A percentile compares a stretch with the other conserved stretches of the same genome.
These are phyloP conservation scores for Aepyceros melampus DNA, from an alignment of 2,113 vertebrate genomes.

Conservation along the genomic window DNA sequence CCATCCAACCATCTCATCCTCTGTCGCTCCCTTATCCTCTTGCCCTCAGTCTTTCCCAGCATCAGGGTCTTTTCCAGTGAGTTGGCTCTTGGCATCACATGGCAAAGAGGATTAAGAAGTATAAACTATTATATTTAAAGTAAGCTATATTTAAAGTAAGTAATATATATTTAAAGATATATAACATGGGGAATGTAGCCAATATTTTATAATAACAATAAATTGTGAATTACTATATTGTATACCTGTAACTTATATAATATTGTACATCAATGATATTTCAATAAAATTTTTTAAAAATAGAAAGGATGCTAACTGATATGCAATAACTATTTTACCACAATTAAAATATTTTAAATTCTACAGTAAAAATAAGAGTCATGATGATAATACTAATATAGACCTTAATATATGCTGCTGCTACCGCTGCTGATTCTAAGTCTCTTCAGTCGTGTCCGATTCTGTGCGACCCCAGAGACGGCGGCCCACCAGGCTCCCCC, in stretches of 20 bases:
- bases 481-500: no score
- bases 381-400: background rate
- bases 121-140: background rate
- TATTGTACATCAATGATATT: background rate
- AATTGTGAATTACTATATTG: background rate
- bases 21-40: background rate
- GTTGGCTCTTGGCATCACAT: rapidly evolving
- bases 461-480: no score
- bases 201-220: background rate
- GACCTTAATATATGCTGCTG: background rate
- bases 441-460: no score
- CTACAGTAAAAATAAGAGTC: background rate
- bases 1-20: background rate
- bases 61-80: background rate
- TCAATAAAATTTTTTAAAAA: background rate
- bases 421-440: no score
- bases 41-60: background rate
- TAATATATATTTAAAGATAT: no score
- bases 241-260: background rate
- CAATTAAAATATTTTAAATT: background rate
- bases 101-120: background rate
- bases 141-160: no score
- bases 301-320: background rate
- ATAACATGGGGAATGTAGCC: background rate
- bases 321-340: background rate